Evolutionary conservation across 2,888 invertebrate genomes (phyloP).

Genomic region (Nymphalis urticae): DNA sequence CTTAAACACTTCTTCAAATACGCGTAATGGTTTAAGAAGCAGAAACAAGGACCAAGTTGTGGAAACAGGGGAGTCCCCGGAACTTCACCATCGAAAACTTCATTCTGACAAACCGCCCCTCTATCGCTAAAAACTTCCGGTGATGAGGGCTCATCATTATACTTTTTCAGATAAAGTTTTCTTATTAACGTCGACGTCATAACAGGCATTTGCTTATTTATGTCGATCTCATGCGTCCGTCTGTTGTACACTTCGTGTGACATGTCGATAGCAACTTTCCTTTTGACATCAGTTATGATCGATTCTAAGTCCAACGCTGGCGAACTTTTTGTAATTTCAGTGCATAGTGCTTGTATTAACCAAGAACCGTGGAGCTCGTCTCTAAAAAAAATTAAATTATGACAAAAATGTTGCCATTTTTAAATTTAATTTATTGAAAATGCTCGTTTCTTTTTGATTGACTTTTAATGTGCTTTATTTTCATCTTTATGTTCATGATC

Average conservation of each 20-base stretch:
- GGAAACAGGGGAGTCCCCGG: constrained; percentile 44
- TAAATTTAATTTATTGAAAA: too few species aligned
- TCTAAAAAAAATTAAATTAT: constrained; percentile 46
- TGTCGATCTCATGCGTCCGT: constrained; percentile 48
- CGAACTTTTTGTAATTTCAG: constrained; percentile 54
- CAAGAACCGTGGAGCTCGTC: constrained; percentile 60
- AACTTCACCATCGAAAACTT: constrained; percentile 44
- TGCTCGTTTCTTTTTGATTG: too few species aligned
- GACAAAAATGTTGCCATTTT: too few species aligned
- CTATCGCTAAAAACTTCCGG: constrained; percentile 14
- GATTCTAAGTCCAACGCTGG: constrained; percentile 56
- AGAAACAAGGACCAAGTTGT: constrained; percentile 50
- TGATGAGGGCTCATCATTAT: constrained; percentile 39
- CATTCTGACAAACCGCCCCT: constrained; percentile 36
- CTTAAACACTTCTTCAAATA: constrained; percentile 58
- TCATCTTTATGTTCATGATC: too few species aligned
- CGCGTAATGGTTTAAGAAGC: constrained; percentile 53
- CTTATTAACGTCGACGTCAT: constrained; percentile 59
- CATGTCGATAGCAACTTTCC: constrained; percentile 61
- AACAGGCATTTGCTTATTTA: constrained; percentile 60
- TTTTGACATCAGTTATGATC: constrained; percentile 62
- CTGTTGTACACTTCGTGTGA: constrained; percentile 50
- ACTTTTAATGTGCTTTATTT: too few species aligned
- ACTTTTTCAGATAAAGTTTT: constrained; percentile 55
- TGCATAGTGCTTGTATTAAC: constrained; percentile 68